Percentiles rank a stretch among this genome's conserved stretches.
Evolutionary conservation across 2,888 invertebrate species (phyloP).

Genomic region (Chaitophorus viminalis): DNA sequence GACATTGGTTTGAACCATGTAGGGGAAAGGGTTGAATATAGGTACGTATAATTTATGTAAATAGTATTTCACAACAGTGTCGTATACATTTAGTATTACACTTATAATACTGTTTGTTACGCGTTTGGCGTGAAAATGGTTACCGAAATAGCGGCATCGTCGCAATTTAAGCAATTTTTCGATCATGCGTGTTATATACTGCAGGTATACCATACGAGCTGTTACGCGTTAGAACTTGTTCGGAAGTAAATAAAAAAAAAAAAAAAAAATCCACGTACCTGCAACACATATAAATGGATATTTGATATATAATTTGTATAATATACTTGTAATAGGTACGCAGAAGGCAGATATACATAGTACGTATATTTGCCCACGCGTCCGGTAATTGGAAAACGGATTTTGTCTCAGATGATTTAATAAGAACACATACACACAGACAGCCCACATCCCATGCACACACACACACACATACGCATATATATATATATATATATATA

Average conservation of each 20-base stretch:
- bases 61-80: background rate
- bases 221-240: background rate
- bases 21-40: no score
- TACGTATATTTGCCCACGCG: background rate
- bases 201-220: no score
- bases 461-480: background rate
- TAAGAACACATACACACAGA: background rate
- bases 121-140: background rate
- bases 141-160: no score
- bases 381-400: slow-evolving; percentile 40
- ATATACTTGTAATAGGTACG: background rate
- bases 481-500: background rate
- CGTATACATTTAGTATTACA: no score
- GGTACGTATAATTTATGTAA: background rate
- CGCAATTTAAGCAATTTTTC: no score
- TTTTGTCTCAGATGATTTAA: slow-evolving; percentile 34
- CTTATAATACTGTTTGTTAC: background rate
- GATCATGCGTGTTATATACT: no score
- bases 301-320: no score
- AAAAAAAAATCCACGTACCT: background rate
- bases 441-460: background rate
- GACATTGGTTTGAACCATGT: no score
- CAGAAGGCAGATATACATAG: no score
- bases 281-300: background rate
- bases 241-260: background rate